phyloP scores from a whole-genome alignment of 2,113 vertebrate species.

The Solea solea region DNA sequence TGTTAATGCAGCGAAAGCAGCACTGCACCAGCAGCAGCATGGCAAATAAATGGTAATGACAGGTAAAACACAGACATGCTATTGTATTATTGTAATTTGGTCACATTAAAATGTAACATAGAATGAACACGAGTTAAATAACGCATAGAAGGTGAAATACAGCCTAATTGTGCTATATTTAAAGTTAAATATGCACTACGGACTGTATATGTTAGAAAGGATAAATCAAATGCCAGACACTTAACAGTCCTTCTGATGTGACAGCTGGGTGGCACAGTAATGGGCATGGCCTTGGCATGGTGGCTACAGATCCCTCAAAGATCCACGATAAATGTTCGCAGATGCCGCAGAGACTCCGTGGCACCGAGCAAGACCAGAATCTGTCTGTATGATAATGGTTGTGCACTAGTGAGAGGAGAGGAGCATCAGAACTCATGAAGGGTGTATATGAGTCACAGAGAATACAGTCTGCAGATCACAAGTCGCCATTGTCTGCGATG shows the following conservation, averaged over 20 bases:
- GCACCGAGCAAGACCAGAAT: constrained; percentile 6
- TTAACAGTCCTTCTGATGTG: constrained; percentile 20
- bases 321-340: constrained; percentile 54
- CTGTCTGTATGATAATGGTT: constrained; percentile 5
- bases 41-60: not conserved
- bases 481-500: not conserved
- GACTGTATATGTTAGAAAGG: not conserved
- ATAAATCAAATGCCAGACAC: constrained; percentile 15
- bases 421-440: not conserved
- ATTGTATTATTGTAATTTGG: too few relatives aligned
- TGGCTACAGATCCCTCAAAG: constrained; percentile 38
- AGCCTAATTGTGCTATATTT: not conserved
- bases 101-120: not conserved
- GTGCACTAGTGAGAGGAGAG: not conserved
- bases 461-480: not conserved
- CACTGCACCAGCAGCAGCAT: not conserved
- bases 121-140: not conserved
- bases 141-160: not conserved
- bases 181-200: not conserved
- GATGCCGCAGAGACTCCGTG: constrained; percentile 38
- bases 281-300: constrained; percentile 27
- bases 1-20: not conserved
- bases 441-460: constrained; percentile 2
- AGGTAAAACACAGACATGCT: not conserved
- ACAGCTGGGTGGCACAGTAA: constrained; percentile 35